Evolutionary conservation across 2,888 invertebrate species (phyloP).

Genomic region (Epiblema foenella): DNA sequence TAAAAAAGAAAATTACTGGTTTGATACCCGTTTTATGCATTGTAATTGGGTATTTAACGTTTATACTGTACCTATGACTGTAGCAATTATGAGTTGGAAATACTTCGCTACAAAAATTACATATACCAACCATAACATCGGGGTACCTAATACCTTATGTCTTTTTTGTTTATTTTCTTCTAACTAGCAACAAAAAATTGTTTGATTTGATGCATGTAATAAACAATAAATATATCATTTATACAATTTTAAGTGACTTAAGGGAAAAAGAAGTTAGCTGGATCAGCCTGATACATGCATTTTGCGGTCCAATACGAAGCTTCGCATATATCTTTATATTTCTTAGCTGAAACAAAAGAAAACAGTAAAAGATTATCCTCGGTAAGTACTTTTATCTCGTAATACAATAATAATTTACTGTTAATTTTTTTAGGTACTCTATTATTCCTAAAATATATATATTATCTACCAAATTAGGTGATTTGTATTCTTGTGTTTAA

Average conservation of each 20-base stretch:
- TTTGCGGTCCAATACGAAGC: slow-evolving; percentile 74
- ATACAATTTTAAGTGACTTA: slow-evolving; percentile 48
- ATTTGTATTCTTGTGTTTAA: no score
- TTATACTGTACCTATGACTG: neutral
- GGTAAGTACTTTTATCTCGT: no score
- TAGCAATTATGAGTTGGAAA: slow-evolving; percentile 9
- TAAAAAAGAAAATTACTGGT: slow-evolving; percentile 17
- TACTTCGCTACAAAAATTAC: slow-evolving; percentile 19
- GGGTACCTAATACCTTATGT: neutral
- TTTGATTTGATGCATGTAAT: slow-evolving; percentile 20
- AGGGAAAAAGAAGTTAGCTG: slow-evolving; percentile 72
- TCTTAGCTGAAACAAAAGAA: slow-evolving; percentile 66
- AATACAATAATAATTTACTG: no score
- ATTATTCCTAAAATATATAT: no score
- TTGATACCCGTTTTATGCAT: slow-evolving; percentile 10
- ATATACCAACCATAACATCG: neutral
- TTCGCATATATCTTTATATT: slow-evolving; percentile 75
- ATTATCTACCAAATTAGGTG: no score
- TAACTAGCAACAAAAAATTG: neutral
- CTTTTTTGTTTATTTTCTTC: neutral
- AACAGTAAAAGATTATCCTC: no score
- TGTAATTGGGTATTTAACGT: slow-evolving; percentile 20
- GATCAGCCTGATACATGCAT: slow-evolving; percentile 74
- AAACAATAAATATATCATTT: slow-evolving; percentile 7
- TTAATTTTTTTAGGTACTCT: no score